These are phyloP conservation scores for Armadillidium nasatum DNA, from an alignment of 1,140 invertebrate species.

Conservation along the genomic window DNA sequence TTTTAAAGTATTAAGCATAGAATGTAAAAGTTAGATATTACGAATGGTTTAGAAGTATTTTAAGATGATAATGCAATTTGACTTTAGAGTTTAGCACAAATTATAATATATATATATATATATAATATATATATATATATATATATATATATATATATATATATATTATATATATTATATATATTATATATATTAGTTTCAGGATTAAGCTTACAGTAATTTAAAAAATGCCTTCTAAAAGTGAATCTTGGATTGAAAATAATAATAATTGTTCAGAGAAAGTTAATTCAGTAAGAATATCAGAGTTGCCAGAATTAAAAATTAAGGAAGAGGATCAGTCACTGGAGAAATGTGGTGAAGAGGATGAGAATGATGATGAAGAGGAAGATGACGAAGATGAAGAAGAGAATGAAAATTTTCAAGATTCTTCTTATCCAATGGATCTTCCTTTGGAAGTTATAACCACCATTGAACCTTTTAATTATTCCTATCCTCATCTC, in stretches of 20 bases:
- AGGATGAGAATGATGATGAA: conserved; percentile 25
- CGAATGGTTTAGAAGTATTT: no score
- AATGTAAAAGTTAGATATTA: no score
- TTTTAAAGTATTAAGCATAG: no score
- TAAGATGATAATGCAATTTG: no score
- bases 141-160: no score
- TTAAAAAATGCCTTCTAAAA: not conserved
- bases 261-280: not conserved
- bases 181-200: no score
- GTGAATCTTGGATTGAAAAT: not conserved
- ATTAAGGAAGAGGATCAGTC: not conserved
- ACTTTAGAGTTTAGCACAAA: no score
- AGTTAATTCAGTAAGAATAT: not conserved
- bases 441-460: conserved; percentile 42
- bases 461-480: conserved; percentile 38
- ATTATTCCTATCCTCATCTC: conserved; percentile 36
- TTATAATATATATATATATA: no score
- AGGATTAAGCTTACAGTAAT: no score
- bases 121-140: no score
- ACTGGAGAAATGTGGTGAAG: not conserved
- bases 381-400: conserved; percentile 18
- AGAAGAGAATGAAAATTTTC: no score
- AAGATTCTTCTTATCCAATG: conserved; percentile 11
- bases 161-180: no score
- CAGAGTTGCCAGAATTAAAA: not conserved